Conservation (phyloP, 2,888 invertebrate species). For the Clitarchus hookeri region DNA sequence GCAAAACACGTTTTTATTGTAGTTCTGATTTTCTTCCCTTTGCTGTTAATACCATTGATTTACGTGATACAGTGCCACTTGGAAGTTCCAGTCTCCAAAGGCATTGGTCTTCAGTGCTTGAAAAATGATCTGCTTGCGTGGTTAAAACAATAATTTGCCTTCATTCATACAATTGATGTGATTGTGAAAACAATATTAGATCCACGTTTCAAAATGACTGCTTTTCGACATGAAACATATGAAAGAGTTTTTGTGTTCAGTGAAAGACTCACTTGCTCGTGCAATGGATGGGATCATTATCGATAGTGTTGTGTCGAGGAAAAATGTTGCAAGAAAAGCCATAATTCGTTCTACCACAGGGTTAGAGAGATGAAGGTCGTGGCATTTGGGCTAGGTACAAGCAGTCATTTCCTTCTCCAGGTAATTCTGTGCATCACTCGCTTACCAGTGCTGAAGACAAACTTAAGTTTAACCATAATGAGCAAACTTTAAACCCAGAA, state of each 20-base stretch:
- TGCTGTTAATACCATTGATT: background rate
- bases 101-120: background rate
- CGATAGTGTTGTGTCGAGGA: background rate
- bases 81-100: background rate
- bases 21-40: too few species aligned
- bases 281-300: background rate
- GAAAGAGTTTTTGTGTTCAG: background rate
- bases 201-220: background rate
- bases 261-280: background rate
- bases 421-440: background rate
- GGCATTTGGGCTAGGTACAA: background rate
- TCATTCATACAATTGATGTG: background rate
- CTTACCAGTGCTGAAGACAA: background rate
- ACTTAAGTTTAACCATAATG: background rate
- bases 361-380: background rate
- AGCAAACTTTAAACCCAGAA: background rate
- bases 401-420: background rate
- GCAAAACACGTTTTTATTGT: too few species aligned
- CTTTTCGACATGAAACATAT: background rate
- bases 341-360: background rate
- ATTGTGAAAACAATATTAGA: background rate
- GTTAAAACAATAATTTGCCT: background rate
- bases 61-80: background rate
- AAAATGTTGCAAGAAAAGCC: background rate
- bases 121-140: background rate